Conservation (phyloP, 2,113 vertebrate genomes). For the Chlamydotis undulata region DNA sequence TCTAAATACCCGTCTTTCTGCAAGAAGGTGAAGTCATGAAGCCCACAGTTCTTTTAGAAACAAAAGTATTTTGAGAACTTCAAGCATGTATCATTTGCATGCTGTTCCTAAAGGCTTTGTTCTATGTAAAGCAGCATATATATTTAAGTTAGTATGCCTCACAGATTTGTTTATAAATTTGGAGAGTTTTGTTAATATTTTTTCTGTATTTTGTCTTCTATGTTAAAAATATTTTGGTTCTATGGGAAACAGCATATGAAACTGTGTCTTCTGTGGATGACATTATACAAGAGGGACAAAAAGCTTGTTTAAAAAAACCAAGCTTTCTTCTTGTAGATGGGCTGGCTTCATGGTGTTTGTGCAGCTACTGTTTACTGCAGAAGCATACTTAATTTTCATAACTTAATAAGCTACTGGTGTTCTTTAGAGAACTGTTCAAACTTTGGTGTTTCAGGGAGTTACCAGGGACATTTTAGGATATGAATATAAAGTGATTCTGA, state of each 20-base stretch:
- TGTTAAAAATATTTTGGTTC: not conserved
- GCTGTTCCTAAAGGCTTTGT: not conserved
- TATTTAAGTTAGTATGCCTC: not conserved
- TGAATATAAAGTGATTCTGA: not conserved
- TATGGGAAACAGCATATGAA: not conserved
- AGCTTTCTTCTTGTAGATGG: not conserved
- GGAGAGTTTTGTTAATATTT: not conserved
- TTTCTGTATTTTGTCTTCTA: not conserved
- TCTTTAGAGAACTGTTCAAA: not conserved
- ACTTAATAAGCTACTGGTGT: not conserved
- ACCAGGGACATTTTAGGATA: not conserved
- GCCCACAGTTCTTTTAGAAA: not conserved
- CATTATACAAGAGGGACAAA: not conserved
- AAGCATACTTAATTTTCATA: not conserved
- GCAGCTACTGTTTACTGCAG: not conserved
- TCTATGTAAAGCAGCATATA: not conserved
- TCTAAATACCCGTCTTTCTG: not conserved
- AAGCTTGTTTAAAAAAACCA: not conserved
- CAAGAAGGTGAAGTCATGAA: not conserved
- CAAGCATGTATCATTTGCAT: not conserved
- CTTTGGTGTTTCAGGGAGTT: not conserved
- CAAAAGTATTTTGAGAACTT: not conserved
- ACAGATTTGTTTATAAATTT: not conserved
- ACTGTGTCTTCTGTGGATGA: not conserved
- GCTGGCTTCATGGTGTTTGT: not conserved